Evolutionary conservation across 2,113 vertebrate species (phyloP).

Genomic region (Tachysurus fulvidraco): DNA sequence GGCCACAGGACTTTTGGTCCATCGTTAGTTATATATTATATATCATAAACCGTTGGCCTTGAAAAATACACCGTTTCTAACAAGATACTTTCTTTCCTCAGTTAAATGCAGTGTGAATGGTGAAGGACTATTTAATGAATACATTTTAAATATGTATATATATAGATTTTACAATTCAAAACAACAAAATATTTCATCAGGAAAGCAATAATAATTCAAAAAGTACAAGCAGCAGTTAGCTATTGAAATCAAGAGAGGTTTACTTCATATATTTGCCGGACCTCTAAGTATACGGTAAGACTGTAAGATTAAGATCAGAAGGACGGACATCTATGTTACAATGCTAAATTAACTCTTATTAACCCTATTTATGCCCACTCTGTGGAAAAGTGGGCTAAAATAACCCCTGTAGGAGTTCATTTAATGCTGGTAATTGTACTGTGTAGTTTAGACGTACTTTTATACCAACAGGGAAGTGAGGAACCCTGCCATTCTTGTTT

Average conservation of each 20-base stretch:
- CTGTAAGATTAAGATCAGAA: background rate
- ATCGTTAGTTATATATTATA: background rate
- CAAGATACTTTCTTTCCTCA: background rate
- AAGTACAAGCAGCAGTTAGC: slow-evolving; percentile 9
- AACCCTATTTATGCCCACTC: background rate
- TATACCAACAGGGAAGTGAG: slow-evolving; percentile 20
- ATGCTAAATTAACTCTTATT: slow-evolving; percentile 8
- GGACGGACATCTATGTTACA: background rate
- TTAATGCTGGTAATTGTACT: slow-evolving; percentile 9
- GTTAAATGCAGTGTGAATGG: background rate
- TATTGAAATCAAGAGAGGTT: background rate
- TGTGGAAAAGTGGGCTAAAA: slow-evolving; percentile 17
- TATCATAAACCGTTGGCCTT: background rate
- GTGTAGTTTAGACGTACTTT: slow-evolving; percentile 19
- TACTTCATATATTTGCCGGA: background rate
- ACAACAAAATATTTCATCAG: background rate
- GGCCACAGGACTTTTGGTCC: no score
- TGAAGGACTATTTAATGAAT: background rate
- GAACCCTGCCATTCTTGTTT: slow-evolving; percentile 23
- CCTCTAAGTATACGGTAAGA: background rate
- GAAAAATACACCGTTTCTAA: background rate
- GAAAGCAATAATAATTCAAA: background rate
- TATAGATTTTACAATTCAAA: no score
- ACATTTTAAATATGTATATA: no score
- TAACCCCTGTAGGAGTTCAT: slow-evolving; percentile 7